Percentiles rank a stretch among this genome's conserved stretches.
Conservation (phyloP, 2,113 vertebrate genomes). For the Ifrita kowaldi region DNA sequence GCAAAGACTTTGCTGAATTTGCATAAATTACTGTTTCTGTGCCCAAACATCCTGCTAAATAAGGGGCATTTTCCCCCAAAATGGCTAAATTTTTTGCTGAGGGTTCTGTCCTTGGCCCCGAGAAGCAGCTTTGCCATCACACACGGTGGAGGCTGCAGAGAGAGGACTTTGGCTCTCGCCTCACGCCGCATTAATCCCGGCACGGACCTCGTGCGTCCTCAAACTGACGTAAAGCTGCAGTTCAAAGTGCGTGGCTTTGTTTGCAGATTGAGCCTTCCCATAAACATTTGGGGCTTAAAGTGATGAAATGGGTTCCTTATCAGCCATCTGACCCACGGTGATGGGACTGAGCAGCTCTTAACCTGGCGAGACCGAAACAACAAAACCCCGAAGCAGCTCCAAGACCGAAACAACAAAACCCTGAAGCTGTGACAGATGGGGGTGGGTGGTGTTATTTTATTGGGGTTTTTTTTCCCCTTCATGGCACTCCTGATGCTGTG, state of each 20-base stretch:
- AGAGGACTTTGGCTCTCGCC: neutral
- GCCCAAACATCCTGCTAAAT: neutral
- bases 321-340: neutral
- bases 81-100: neutral
- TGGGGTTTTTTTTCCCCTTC: neutral
- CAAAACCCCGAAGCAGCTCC: neutral
- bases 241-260: neutral
- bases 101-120: neutral
- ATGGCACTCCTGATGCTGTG: neutral
- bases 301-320: slow-evolving; percentile 22
- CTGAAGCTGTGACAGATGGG: neutral
- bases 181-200: accelerated
- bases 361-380: neutral
- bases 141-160: accelerated
- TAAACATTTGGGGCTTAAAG: neutral
- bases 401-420: neutral
- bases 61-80: neutral
- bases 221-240: neutral
- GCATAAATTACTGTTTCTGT: neutral
- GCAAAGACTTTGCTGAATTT: neutral
- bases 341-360: neutral
- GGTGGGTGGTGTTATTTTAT: neutral
- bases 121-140: neutral
- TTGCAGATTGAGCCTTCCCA: neutral
- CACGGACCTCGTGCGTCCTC: neutral